Percentiles rank a stretch among this genome's conserved stretches.
These are phyloP conservation scores for Leucozona laternaria DNA, from an alignment of 2,888 invertebrate species.

Conservation along the genomic window DNA sequence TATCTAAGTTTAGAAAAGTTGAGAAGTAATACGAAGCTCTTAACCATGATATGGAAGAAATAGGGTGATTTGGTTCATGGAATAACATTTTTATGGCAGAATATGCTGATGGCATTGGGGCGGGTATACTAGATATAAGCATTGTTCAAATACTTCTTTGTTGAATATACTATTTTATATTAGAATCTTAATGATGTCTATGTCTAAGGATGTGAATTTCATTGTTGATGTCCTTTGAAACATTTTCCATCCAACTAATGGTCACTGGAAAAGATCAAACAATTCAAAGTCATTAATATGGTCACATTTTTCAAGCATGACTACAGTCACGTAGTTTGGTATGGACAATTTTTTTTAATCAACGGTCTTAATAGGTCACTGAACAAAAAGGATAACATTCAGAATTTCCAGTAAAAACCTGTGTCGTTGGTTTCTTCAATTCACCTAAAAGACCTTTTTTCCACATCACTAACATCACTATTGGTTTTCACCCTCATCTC, in stretches of 20 bases:
- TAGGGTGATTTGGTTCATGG: constrained; percentile 26
- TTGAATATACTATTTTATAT: neutral
- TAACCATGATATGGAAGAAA: constrained; percentile 20
- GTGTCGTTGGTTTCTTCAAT: neutral
- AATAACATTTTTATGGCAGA: constrained; percentile 17
- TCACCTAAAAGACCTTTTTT: constrained; percentile 30
- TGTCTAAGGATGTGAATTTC: constrained; percentile 14
- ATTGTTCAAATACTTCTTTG: constrained; percentile 11
- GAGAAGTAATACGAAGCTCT: constrained; percentile 15
- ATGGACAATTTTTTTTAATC: constrained; percentile 2
- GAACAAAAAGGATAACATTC: constrained; percentile 2
- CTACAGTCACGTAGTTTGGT: neutral
- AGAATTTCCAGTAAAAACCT: neutral
- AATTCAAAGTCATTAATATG: neutral
- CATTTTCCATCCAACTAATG: neutral
- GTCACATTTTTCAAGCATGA: neutral
- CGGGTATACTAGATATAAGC: neutral
- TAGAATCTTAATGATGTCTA: constrained; percentile 19
- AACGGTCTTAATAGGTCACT: neutral
- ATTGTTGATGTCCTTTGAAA: constrained; percentile 2
- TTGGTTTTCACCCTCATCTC: constrained; percentile 21
- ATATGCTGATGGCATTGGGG: constrained; percentile 9
- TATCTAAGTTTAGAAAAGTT: constrained; percentile 36
- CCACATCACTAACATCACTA: constrained; percentile 12
- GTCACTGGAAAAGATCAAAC: neutral